Evolutionary conservation across 2,113 vertebrate species (phyloP), one percentile per base, ranked within the genome.

Genomic region (Tenebrosternarchus preto): DNA sequence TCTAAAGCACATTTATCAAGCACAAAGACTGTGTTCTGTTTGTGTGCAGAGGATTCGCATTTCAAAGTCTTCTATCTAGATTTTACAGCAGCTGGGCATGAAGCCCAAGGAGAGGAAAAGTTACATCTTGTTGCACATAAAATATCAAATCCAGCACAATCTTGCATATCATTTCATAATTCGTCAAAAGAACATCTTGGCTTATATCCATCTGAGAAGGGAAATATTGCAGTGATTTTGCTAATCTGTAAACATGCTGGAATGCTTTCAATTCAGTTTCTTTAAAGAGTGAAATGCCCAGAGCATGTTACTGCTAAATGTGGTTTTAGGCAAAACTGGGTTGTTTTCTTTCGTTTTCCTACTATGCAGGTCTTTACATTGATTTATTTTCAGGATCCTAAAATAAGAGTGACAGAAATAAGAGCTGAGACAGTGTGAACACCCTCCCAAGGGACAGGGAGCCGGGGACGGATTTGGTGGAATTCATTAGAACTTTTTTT

Each of bases 121-220:
- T 83, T 82, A 74, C 73, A 86, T 77, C 76, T 55, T 78, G 33
- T 85, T 81, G 73, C 64, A 63, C 60, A 66, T 27, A 69, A 87
- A 86, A 83, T 81, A 88, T 78, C 78, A 81, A 86, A 88, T 87
- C 73, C 87, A 86, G 81, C 59, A 76, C 85, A 87, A 87, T 91
- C 87, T 88, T 84, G 87, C 84, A 91, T 85, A 90, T 88, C 85
- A 81, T 82, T 83, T 81, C 72, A 22, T 84, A 87, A 87, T 69
- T 87, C 88, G 24, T 91, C 87, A 89, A 87, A 90, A 88, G 87
- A 91, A 91, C 89, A 86, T 90, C 85, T 89, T 86, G 88, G 89
- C 88, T 91, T 92, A 92, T 91, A 90, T 86, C 83, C 50, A 85
- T 87, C 83, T 92, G 80, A 87, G 88, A 88, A 88, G 81, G 81